phyloP scores from a whole-genome alignment of 2,888 invertebrate species.

The Melanchra persicariae region DNA sequence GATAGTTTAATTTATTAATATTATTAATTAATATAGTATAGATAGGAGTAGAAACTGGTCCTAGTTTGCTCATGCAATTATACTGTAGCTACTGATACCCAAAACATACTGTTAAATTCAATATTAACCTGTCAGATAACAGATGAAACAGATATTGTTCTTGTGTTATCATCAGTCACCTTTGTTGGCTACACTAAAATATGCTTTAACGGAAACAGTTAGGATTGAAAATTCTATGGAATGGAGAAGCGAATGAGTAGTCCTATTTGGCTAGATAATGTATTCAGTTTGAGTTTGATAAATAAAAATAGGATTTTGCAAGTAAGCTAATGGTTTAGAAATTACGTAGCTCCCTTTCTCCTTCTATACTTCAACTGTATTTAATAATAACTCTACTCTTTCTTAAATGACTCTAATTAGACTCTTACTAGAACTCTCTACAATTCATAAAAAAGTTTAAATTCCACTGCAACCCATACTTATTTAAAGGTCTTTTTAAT shows the following conservation, averaged over 20 bases:
- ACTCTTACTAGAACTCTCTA: too few relatives aligned
- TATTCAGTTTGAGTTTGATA: conserved; percentile 2
- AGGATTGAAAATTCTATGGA: conserved; percentile 15
- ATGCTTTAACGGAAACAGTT: rapidly evolving
- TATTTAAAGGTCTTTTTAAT: too few relatives aligned
- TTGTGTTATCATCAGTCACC: conserved; percentile 8
- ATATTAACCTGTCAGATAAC: conserved; percentile 60
- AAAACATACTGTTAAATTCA: conserved; percentile 18
- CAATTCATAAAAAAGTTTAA: too few relatives aligned
- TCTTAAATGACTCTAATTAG: too few relatives aligned
- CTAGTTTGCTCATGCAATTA: not conserved
- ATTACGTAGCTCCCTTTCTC: too few relatives aligned
- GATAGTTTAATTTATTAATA: too few relatives aligned
- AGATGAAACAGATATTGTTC: conserved; percentile 58
- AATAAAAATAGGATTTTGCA: not conserved
- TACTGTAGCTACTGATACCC: not conserved
- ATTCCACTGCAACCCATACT: too few relatives aligned
- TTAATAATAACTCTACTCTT: too few relatives aligned
- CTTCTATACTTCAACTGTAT: too few relatives aligned
- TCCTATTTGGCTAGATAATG: conserved; percentile 21
- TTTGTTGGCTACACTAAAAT: conserved; percentile 2
- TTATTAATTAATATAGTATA: too few relatives aligned
- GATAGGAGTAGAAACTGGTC: not conserved
- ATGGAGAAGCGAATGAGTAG: not conserved
- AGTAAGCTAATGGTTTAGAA: conserved; percentile 1